A percentile compares a stretch with the other conserved stretches of the same genome.
These are phyloP conservation scores for Spisula solida DNA, from an alignment of 2,888 invertebrate species.

Conservation along the genomic window DNA sequence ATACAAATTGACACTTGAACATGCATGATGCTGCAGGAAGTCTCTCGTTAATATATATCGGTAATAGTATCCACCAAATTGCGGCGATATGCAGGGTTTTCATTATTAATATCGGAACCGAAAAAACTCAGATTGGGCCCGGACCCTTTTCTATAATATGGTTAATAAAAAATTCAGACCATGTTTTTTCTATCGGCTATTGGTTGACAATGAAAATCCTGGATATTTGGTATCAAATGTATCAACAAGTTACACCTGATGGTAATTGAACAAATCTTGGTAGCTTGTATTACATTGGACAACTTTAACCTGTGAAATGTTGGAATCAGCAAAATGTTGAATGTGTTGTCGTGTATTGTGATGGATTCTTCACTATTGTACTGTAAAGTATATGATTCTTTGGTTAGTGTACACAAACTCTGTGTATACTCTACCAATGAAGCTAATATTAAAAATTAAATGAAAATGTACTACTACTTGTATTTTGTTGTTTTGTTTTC, in stretches of 20 bases:
- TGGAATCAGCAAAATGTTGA: background rate
- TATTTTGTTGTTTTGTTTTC: background rate
- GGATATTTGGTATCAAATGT: background rate
- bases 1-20: background rate
- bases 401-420: conserved; percentile 12
- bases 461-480: conserved; percentile 32
- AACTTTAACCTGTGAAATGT: background rate
- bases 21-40: conserved; percentile 1
- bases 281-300: background rate
- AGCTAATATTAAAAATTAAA: conserved; percentile 46
- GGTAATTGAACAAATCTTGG: background rate
- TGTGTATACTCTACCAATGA: conserved; percentile 33
- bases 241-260: background rate
- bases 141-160: too few species aligned
- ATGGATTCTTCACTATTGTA: conserved; percentile 43
- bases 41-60: background rate
- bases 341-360: conserved; percentile 46
- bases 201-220: too few species aligned
- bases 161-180: too few species aligned
- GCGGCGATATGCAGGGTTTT: too few species aligned
- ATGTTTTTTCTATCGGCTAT: too few species aligned
- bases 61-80: background rate
- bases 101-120: too few species aligned
- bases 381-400: conserved; percentile 39
- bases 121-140: too few species aligned